Base-by-base conservation (phyloP, 2,113 vertebrate species). In the Odontophorus gujanensis region DNA sequence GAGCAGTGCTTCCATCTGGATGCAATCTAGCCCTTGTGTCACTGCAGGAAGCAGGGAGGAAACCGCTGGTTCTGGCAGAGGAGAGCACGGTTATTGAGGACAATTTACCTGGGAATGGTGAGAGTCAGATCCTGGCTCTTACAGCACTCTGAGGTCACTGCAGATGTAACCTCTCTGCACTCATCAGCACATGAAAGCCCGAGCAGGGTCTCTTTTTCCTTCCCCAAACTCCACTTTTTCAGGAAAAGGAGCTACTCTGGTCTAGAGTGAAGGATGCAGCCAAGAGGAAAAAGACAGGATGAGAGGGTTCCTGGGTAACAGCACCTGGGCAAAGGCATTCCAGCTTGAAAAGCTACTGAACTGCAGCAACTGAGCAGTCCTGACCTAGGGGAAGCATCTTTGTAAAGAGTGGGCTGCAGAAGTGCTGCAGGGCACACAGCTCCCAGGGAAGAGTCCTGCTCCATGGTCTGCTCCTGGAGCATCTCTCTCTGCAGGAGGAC, bases 121-220 rank as follows among this genome's bases (percentile, higher is more conserved):
- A 40, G 58, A 58, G 71, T 32, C 28, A 14, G 36, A 42, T 68
- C 42, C 65, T 32, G 71, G 32, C 51, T 66, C 65, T 26, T 45
- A 42, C 40, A 57, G 47, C 59, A 34, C 47, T 2, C 40, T 34
- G 32, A 34, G 43, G 26, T 22, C 77, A 28, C 48, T 62, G 66
- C 59, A 57, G 65, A 13, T 45, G 65, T 16, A 13, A 28, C 5
- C 50, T 20, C 42, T 53, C 30, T 15, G 19, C 71, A 25, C 15
- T 11, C 73, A 62, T 30, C 53, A 26, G 22, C 1, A 0, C 3
- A 7, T 42, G 30, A 38, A 3, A 57, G 1, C 26, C 36, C 48
- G 45, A 0, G 0, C 5, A 43, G 30, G 40, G 8, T 36, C 58
- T 72, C 86, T 34, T 66, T n/a, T 53, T 30, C 24, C 34, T 58